phyloP scores from a whole-genome alignment of 2,888 invertebrate species.

The Scelioninae gen. 1 region DNA sequence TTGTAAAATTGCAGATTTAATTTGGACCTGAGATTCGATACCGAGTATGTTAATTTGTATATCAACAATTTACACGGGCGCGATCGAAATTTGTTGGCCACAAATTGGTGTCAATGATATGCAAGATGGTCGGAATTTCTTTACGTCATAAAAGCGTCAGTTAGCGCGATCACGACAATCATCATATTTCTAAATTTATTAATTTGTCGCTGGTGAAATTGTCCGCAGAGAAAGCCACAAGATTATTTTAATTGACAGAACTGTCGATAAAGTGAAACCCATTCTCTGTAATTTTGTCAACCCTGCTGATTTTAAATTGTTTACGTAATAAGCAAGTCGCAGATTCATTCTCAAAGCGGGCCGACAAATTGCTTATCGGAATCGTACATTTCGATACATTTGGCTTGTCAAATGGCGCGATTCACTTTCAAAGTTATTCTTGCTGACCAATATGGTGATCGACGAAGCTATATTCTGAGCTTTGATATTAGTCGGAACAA shows the following conservation, averaged over 20 bases:
- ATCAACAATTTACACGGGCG: slow-evolving; percentile 18
- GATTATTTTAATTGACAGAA: slow-evolving; percentile 26
- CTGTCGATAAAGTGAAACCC: slow-evolving; percentile 50
- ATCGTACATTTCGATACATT: slow-evolving; percentile 71
- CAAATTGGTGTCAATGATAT: slow-evolving; percentile 56
- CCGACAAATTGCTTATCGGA: slow-evolving; percentile 63
- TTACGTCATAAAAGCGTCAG: slow-evolving; percentile 42
- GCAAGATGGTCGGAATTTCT: slow-evolving; percentile 28
- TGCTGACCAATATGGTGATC: slow-evolving; percentile 75
- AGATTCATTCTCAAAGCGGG: slow-evolving; percentile 47
- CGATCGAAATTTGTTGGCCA: slow-evolving; percentile 11
- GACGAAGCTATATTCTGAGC: slow-evolving; percentile 59
- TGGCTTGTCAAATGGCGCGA: slow-evolving; percentile 61
- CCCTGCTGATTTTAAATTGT: slow-evolving; percentile 39
- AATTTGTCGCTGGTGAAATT: slow-evolving; percentile 39
- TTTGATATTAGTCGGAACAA: slow-evolving; percentile 72
- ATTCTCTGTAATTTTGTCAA: slow-evolving; percentile 32
- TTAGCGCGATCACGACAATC: slow-evolving; percentile 40
- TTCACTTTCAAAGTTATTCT: slow-evolving; percentile 74
- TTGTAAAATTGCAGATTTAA: slow-evolving; percentile 17
- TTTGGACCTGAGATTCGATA: slow-evolving; percentile 14
- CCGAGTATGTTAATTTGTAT: slow-evolving; percentile 23
- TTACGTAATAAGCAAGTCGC: slow-evolving; percentile 34
- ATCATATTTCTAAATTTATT: slow-evolving; percentile 46
- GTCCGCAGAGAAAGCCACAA: slow-evolving; percentile 21